Base-by-base conservation (phyloP, 1,140 invertebrate species). In the Hylaeus anthracinus region DNA sequence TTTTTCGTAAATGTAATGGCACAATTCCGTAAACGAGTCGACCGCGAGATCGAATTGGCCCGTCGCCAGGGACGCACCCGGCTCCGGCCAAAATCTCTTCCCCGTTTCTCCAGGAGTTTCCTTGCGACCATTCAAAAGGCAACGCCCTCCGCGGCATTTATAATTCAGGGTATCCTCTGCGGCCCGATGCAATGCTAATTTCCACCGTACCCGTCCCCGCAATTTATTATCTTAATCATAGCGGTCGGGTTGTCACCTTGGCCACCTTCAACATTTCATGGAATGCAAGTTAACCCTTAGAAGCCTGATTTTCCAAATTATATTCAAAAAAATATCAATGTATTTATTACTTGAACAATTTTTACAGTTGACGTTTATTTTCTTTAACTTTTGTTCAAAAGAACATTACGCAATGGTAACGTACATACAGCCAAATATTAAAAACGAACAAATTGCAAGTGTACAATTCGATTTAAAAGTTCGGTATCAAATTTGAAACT, bases 181-280 rank as follows among this genome's bases (percentile, higher is more conserved):
- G 79, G 72, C 72, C 45, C 73, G 66, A 66, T 63, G 69, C n/a
- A 56, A 14, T n/a, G 64, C 76, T 84, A 90, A 90, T 86, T 88
- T 82, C 66, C 76, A 79, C 76, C 82, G 82, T 86, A 75, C 74
- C 82, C 83, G 74, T 45, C 43, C 75, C 66, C 67, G 66, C 55
- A 88, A 89, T 90, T 88, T 90, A 91, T 90, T 88, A 90, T 88
- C 90, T 90, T 90, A 89, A 91, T 91, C 86, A 90, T 85, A 64
- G 41, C 5, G 8, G 10, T 15, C 48, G 8, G 12, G 26, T 26
- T 26, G 70, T 63, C 69, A 55, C 65, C 67, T 14, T 15, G n/a
- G 39, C 65, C 51, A 51, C 9, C 9, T 51, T 9, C 51, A 9
- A 41, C 53, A 70, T 37, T 55, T 6, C 37, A 14, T 37, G 67